Evolutionary conservation across 2,888 invertebrate species (phyloP).

Genomic region (Drosophila phalerata): DNA sequence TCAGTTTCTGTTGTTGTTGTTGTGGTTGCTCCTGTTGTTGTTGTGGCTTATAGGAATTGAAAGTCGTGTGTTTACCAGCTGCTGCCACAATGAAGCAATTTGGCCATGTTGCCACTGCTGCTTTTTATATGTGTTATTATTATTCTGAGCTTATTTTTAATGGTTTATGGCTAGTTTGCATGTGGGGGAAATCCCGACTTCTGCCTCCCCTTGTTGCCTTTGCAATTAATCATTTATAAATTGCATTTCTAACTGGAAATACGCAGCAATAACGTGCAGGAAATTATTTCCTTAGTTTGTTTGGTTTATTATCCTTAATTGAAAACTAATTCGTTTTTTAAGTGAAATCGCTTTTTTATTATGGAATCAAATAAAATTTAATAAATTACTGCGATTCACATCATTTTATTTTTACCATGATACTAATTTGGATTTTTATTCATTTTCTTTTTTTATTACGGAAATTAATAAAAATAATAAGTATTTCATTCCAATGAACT

Average conservation of each 20-base stretch:
- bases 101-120: constrained; percentile 39
- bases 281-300: neutral
- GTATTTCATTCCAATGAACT: too few species aligned
- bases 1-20: constrained; percentile 17
- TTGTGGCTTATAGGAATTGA: constrained; percentile 50
- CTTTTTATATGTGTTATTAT: constrained; percentile 35
- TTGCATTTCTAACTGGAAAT: constrained; percentile 11
- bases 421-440: too few species aligned
- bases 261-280: too few species aligned
- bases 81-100: constrained; percentile 66
- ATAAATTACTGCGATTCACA: neutral
- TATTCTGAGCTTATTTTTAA: constrained; percentile 34
- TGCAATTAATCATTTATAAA: constrained; percentile 40
- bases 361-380: neutral
- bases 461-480: too few species aligned
- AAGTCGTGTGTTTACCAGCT: constrained; percentile 47
- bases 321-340: neutral
- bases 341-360: neutral
- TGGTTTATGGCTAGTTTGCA: constrained; percentile 28
- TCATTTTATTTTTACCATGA: neutral
- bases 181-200: constrained; percentile 6
- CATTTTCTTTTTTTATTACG: too few species aligned
- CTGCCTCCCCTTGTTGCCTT: constrained; percentile 9
- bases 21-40: constrained; percentile 9
- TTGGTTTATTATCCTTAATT: neutral